phyloP scores from a whole-genome alignment of 2,113 vertebrate genomes.

The Menidia beryllina region DNA sequence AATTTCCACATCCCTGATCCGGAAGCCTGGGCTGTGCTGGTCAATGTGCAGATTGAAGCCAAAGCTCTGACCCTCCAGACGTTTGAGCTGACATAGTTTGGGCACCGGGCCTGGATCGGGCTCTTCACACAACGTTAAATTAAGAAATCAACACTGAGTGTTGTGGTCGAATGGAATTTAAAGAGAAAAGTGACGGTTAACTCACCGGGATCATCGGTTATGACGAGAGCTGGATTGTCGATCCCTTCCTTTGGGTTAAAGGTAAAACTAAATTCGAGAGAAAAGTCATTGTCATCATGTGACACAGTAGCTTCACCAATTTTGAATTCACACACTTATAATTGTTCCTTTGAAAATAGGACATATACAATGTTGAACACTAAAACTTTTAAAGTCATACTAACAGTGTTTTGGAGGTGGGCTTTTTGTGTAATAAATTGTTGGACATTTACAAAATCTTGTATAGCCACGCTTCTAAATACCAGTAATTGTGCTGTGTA shows the following conservation, averaged over 20 bases:
- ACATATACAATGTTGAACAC: too few species aligned
- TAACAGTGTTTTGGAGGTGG: too few species aligned
- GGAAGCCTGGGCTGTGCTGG: conserved; percentile 64
- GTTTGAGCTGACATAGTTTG: conserved; percentile 86
- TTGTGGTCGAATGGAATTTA: not conserved
- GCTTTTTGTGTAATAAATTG: too few species aligned
- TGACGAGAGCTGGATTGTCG: conserved; percentile 92
- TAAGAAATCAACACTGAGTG: not conserved
- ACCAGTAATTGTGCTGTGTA: too few species aligned
- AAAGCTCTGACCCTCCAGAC: conserved; percentile 79
- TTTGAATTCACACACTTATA: not conserved
- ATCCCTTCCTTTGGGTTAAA: conserved; percentile 95
- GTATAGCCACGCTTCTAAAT: too few species aligned
- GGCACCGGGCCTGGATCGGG: conserved; percentile 55
- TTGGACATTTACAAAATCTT: too few species aligned
- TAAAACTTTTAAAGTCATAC: too few species aligned
- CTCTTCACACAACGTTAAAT: conserved; percentile 32
- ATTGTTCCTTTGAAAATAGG: not conserved
- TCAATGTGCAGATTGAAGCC: conserved; percentile 86
- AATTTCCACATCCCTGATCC: conserved; percentile 80
- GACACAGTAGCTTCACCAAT: not conserved
- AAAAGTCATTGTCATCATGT: not conserved
- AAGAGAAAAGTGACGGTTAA: not conserved
- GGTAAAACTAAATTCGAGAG: conserved; percentile 83
- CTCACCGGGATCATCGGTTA: conserved; percentile 90